A percentile compares a stretch with the other conserved stretches of the same genome.
phyloP scores from a whole-genome alignment of 1,140 invertebrate species.

The Nymphalis io region DNA sequence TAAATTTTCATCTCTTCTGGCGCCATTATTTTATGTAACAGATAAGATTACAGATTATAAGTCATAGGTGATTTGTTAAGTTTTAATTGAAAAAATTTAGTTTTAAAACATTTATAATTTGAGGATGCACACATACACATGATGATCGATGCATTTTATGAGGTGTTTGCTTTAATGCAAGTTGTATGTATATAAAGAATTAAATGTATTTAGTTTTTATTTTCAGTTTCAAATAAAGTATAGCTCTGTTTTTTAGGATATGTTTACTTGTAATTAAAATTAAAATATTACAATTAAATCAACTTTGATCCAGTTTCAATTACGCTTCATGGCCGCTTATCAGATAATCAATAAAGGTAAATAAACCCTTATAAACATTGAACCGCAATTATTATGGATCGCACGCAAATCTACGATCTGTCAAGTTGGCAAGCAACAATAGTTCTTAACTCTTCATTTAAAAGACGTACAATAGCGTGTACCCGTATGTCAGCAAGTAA shows the following conservation, averaged over 20 bases:
- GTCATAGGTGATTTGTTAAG: not conserved
- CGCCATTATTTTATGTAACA: conserved; percentile 42
- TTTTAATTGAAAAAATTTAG: not conserved
- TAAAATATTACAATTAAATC: not conserved
- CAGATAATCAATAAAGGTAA: conserved; percentile 44
- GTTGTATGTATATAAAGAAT: no score
- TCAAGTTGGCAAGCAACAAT: conserved; percentile 28
- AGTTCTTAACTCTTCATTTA: not conserved
- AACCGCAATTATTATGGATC: conserved; percentile 35
- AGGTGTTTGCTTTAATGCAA: not conserved
- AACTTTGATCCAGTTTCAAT: conserved; percentile 3
- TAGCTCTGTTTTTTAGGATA: not conserved
- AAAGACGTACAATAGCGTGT: conserved; percentile 25
- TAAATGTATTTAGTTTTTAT: no score
- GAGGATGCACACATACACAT: not conserved
- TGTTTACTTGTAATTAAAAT: not conserved
- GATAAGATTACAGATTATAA: conserved; percentile 41
- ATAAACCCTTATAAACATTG: conserved; percentile 46
- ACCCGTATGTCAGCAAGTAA: conserved; percentile 8
- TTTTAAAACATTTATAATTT: not conserved
- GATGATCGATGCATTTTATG: not conserved
- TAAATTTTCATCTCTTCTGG: conserved; percentile 38
- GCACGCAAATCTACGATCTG: conserved; percentile 43
- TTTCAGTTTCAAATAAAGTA: no score
- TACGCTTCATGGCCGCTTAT: conserved; percentile 30